A percentile compares a stretch with the other conserved stretches of the same genome.
Conservation (phyloP, 2,797 vertebrate genomes). For the Tarsius wallacei region DNA sequence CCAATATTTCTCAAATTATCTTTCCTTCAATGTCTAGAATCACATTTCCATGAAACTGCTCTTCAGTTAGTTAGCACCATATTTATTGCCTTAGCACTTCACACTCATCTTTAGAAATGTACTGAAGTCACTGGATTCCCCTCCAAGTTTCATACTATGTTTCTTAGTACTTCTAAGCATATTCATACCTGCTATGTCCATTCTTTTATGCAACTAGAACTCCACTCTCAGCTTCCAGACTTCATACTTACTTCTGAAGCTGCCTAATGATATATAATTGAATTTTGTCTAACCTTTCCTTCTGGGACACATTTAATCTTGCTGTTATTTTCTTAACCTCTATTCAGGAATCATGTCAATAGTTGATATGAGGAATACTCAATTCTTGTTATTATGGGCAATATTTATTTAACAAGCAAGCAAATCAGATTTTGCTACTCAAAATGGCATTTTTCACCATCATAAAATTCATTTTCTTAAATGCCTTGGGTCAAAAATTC, state of each 20-base stretch:
- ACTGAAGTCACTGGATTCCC: neutral
- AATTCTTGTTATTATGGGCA: neutral
- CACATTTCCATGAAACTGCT: neutral
- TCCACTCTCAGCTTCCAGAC: neutral
- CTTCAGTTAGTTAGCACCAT: neutral
- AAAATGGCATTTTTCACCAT: neutral
- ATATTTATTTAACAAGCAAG: neutral
- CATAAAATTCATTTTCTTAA: neutral
- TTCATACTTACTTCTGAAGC: neutral
- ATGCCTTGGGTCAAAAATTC: neutral
- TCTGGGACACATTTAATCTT: neutral
- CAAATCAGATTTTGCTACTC: neutral
- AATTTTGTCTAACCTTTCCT: neutral
- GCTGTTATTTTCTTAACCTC: neutral
- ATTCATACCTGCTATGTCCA: neutral
- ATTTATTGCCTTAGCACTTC: neutral
- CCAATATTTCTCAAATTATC: neutral
- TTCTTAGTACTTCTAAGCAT: neutral
- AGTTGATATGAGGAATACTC: neutral
- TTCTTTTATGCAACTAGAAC: neutral
- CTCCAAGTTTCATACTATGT: neutral
- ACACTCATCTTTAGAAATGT: neutral
- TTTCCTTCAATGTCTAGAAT: neutral
- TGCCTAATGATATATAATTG: neutral
- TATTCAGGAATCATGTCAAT: neutral